Percentiles rank a stretch among this genome's conserved stretches.
Conservation (phyloP, 1,140 invertebrate species). For the Eumaeus atala region DNA sequence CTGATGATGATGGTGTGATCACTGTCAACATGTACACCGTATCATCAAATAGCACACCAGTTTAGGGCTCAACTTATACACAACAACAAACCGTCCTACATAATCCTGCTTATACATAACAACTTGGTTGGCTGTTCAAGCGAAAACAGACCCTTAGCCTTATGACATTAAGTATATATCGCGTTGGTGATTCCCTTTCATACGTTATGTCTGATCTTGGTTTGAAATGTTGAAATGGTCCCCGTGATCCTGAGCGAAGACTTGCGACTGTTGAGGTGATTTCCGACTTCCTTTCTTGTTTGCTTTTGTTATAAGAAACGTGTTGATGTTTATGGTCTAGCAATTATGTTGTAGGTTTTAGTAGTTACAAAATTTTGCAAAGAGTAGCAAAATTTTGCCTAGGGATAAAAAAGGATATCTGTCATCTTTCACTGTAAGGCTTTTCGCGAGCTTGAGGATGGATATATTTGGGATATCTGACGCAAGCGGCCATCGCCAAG, state of each 20-base stretch:
- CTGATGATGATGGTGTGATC: no score
- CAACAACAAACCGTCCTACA: constrained; percentile 4
- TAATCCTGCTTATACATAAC: neutral
- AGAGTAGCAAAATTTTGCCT: no score
- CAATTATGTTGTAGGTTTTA: no score
- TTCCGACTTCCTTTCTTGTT: neutral
- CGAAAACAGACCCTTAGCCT: neutral
- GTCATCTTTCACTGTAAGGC: no score
- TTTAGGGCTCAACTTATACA: neutral
- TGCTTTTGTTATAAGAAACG: neutral
- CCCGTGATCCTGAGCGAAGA: neutral
- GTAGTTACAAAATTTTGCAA: no score
- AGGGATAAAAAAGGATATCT: no score
- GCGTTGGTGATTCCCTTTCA: neutral
- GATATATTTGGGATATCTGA: no score
- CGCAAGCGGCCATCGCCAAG: no score
- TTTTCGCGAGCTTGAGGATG: no score
- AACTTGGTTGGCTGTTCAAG: neutral
- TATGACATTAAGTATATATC: neutral
- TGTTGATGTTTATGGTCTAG: neutral
- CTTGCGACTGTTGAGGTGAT: neutral
- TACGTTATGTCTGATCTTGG: neutral
- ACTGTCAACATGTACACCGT: no score
- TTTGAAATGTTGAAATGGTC: neutral
- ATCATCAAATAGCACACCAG: no score